Base-by-base conservation (phyloP, 1,140 invertebrate species). In the Oncopodura yosiiana region DNA sequence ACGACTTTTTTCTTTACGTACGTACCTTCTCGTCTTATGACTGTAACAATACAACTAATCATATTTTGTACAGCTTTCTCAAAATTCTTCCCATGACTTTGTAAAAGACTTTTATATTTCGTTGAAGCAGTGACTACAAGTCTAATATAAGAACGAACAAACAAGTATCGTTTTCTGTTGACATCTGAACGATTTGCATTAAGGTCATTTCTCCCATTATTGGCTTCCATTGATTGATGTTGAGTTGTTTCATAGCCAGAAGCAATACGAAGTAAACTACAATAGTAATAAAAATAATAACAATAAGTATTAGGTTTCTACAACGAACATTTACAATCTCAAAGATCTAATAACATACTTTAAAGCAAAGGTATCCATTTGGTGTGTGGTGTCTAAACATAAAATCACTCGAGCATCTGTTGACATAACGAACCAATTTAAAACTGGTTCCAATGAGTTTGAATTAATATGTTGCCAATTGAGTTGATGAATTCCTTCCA, bases 341-440 rank as follows among this genome's bases (percentile, higher is more conserved):
- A 67, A 11, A 69, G 53, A n/a, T 65, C 65, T 14, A 66, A 37
- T 18, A 8, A 50, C 59, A 67, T 65, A 77, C 75, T 75, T 75
- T 29, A 78, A 68, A 19, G 76, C 65, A 16, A 75, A 72, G 18
- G 67, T 58, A 53, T 79, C 77, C 54, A 74, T 75, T 32, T 66
- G 71, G 68, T 72, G 74, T 42, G 68, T 73, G 52, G 62, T 68
- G 55, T 70, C 72, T 32, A 71, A 62, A 62, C 63, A 66, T 2
- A 87, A 71, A 29, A 86, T 75, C 57, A 84, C 81, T 50, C 75
- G 70, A 0, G 83, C 79, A 71, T 88, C 83, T 68, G 80, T 82
- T 42, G 79, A 81, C 75, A 81, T 82, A 2, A 86, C 77, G 57
- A 84, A 82, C 83, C 83, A 87, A 64, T 83, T 83, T 48, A 84